Conservation (phyloP, 2,113 vertebrate genomes). For the Macaca mulatta region DNA sequence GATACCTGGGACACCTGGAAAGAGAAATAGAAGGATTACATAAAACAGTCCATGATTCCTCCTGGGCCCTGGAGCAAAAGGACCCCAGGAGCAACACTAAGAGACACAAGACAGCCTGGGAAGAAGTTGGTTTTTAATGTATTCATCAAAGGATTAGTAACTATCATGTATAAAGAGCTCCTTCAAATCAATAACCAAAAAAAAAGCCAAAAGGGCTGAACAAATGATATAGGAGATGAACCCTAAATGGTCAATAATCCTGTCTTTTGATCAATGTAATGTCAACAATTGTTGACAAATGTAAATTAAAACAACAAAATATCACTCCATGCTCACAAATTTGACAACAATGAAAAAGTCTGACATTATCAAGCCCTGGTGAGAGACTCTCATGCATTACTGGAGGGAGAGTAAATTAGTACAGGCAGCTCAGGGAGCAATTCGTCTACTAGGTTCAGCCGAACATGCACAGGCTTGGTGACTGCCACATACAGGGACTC, state of each 20-base stretch:
- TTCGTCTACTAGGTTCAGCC: background rate
- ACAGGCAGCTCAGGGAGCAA: background rate
- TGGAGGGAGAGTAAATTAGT: background rate
- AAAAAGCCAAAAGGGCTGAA: background rate
- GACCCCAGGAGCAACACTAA: background rate
- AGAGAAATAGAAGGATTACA: background rate
- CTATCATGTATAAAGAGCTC: background rate
- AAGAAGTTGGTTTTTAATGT: background rate
- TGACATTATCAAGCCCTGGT: background rate
- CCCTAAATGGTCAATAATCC: background rate
- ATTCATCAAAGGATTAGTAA: background rate
- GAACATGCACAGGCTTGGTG: rapidly evolving
- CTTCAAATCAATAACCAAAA: background rate
- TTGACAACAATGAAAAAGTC: background rate
- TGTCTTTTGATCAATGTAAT: background rate
- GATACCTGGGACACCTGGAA: constrained; percentile 72
- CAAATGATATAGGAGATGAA: background rate
- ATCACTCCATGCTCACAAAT: background rate
- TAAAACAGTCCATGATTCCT: rapidly evolving
- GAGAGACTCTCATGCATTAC: background rate
- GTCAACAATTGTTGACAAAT: background rate
- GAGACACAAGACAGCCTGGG: background rate
- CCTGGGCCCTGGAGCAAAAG: background rate
- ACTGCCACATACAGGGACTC: background rate
- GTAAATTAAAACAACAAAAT: background rate